phyloP scores from a whole-genome alignment of 1,140 invertebrate species.

The Odontomachus brunneus region DNA sequence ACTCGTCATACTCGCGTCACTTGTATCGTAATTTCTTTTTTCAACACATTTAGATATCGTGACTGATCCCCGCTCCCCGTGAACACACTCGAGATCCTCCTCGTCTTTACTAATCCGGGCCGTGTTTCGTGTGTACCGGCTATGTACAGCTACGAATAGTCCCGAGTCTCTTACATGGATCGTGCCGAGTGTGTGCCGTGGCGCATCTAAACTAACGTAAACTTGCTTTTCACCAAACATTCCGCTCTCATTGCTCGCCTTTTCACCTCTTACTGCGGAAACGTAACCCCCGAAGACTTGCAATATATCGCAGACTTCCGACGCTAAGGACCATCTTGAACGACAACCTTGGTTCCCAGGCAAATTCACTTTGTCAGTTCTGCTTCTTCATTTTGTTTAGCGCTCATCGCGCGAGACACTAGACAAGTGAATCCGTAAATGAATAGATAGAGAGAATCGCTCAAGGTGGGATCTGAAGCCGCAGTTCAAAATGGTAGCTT shows the following conservation, averaged over 20 bases:
- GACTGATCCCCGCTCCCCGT: neutral
- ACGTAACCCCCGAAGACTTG: constrained; percentile 66
- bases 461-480: neutral
- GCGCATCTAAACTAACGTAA: constrained; percentile 54
- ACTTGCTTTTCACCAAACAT: constrained; percentile 57
- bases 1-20: constrained; percentile 1
- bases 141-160: constrained; percentile 47
- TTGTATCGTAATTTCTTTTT: neutral
- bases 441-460: constrained; percentile 5
- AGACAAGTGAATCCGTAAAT: neutral
- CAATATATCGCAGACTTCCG: constrained; percentile 63
- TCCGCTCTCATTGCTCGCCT: constrained; percentile 48
- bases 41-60: constrained; percentile 38
- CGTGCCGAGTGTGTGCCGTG: constrained; percentile 39
- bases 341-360: neutral
- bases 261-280: constrained; percentile 48
- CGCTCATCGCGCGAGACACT: neutral
- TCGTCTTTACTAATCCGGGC: constrained; percentile 36
- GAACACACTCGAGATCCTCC: too few relatives aligned
- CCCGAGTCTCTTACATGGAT: constrained; percentile 42
- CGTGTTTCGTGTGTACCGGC: constrained; percentile 8
- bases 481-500: constrained; percentile 69
- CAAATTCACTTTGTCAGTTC: too few relatives aligned
- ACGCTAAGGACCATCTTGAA: constrained; percentile 64
- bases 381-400: neutral